Evolutionary conservation across 2,888 invertebrate species (phyloP).

Genomic region (Orthosia gracilis): DNA sequence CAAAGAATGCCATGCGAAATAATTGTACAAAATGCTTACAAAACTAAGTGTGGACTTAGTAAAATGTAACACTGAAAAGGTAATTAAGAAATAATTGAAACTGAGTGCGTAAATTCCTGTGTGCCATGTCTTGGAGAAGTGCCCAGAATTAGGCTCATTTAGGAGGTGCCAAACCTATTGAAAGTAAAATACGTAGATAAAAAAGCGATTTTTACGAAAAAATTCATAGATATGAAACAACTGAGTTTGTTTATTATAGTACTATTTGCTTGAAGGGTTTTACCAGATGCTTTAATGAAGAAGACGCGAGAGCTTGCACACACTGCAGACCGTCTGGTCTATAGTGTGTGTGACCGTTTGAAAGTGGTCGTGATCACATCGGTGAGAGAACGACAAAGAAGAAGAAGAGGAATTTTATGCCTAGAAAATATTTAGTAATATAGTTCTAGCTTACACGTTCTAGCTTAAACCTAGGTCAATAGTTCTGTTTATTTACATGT

Average conservation of each 20-base stretch:
- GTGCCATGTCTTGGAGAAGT: constrained; percentile 3
- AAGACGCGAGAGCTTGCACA: background rate
- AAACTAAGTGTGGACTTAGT: background rate
- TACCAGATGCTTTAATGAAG: too few species aligned
- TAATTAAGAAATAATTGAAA: background rate
- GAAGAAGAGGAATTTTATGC: background rate
- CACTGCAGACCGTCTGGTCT: too few species aligned
- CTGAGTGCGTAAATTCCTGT: background rate
- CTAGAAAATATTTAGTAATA: background rate
- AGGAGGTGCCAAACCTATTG: constrained; percentile 5
- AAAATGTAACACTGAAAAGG: background rate
- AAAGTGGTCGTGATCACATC: too few species aligned
- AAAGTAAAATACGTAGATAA: constrained; percentile 6
- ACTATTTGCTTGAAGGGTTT: background rate
- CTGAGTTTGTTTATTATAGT: background rate
- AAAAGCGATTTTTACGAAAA: background rate
- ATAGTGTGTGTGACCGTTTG: too few species aligned
- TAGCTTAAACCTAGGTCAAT: constrained; percentile 11
- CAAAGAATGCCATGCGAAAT: background rate
- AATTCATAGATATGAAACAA: background rate
- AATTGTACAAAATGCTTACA: background rate
- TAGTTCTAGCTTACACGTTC: background rate
- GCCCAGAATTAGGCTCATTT: constrained; percentile 9
- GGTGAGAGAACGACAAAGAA: background rate
- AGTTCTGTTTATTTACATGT: constrained; percentile 35